Conservation (phyloP, 2,888 invertebrate species). For the Thalpophila matura region DNA sequence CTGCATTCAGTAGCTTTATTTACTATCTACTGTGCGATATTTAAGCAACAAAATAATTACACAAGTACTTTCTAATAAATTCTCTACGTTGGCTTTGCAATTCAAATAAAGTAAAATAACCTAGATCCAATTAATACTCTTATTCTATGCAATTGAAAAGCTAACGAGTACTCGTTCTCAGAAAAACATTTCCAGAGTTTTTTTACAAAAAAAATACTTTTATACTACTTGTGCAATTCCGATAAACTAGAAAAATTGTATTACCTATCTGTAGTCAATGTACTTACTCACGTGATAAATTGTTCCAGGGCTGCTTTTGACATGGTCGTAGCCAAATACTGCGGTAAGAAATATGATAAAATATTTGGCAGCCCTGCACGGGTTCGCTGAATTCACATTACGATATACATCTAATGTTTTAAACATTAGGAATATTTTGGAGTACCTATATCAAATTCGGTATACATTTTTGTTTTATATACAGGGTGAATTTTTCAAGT, state of each 20-base stretch:
- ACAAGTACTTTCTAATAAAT: background rate
- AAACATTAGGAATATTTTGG: conserved; percentile 41
- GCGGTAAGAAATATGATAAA: conserved; percentile 50
- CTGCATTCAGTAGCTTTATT: no score
- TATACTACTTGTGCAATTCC: background rate
- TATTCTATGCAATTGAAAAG: conserved; percentile 36
- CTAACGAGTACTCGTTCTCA: conserved; percentile 9
- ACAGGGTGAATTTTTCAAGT: no score
- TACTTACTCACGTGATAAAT: conserved; percentile 38
- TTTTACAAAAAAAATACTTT: conserved; percentile 13
- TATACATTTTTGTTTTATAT: background rate
- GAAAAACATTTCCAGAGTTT: conserved; percentile 8
- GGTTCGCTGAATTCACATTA: conserved; percentile 41
- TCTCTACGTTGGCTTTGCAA: background rate
- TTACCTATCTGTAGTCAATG: background rate
- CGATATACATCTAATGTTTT: conserved; percentile 38
- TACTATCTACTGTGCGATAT: no score
- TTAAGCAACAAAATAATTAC: no score
- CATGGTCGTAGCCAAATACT: conserved; percentile 26
- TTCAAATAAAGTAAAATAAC: background rate
- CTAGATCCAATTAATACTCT: conserved; percentile 22
- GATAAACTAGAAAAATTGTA: conserved; percentile 14
- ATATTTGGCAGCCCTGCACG: conserved; percentile 33
- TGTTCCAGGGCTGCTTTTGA: conserved; percentile 36
- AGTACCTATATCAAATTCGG: background rate